phyloP scores from a whole-genome alignment of 2,113 vertebrate species.

The Rhabdornis inornatus region DNA sequence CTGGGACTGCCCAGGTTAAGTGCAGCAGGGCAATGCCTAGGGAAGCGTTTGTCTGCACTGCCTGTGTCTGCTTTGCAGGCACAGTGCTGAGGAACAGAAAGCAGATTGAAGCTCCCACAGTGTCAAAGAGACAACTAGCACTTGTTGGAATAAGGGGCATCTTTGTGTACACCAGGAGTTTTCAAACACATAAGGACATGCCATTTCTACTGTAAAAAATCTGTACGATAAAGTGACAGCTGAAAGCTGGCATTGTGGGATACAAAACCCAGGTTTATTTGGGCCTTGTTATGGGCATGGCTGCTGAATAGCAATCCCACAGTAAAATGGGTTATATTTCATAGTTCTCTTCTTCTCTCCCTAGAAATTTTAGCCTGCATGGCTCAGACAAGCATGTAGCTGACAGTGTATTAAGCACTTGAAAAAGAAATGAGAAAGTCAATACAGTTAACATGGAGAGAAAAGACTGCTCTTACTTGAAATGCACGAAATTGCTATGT shows the following conservation, averaged over 20 bases:
- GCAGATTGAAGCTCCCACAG: neutral
- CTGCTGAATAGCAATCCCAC: neutral
- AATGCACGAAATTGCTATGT: neutral
- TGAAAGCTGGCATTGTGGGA: neutral
- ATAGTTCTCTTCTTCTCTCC: neutral
- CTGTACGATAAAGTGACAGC: neutral
- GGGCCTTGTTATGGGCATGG: neutral
- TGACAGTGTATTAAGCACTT: neutral
- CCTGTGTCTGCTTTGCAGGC: neutral
- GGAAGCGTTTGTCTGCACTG: neutral
- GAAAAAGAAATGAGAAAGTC: neutral
- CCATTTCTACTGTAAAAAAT: neutral
- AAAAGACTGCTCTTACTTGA: neutral
- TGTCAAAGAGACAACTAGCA: neutral
- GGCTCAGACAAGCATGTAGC: neutral
- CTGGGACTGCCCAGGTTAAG: neutral
- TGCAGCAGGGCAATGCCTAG: neutral
- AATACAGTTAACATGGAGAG: neutral
- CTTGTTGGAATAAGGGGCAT: neutral
- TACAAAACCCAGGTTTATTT: neutral
- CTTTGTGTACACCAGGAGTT: neutral
- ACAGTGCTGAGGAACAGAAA: neutral
- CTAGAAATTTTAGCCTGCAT: neutral
- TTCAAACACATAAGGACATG: neutral
- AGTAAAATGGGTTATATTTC: neutral